Percentiles rank a stretch among this genome's conserved stretches.
Conservation (phyloP, 1,140 invertebrate species). For the Campoletis sonorensis region DNA sequence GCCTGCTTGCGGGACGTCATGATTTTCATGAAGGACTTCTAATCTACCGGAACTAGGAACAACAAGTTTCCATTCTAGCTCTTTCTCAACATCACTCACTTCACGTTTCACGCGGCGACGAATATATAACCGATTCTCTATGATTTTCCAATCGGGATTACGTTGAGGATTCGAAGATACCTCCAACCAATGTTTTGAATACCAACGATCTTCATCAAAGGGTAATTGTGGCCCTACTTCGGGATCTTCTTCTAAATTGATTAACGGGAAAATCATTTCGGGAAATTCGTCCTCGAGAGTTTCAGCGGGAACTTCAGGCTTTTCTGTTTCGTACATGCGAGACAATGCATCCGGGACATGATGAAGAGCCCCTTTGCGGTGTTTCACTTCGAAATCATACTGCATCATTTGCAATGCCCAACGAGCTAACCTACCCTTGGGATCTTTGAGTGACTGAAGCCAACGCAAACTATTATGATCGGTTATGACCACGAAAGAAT, state of each 20-base stretch:
- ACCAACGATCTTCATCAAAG: too few species aligned
- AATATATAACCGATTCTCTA: too few species aligned
- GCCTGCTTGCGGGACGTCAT: neutral
- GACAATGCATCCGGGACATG: slow-evolving; percentile 26
- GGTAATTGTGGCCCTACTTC: too few species aligned
- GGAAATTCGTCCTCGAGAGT: neutral
- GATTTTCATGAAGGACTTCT: neutral
- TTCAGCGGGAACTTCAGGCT: too few species aligned
- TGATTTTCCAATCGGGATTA: too few species aligned
- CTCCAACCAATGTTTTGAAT: too few species aligned
- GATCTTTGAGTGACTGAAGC: neutral
- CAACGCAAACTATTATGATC: slow-evolving; percentile 12
- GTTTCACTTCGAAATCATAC: slow-evolving; percentile 11
- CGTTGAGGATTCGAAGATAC: too few species aligned
- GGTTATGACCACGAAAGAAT: neutral
- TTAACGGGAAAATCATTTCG: neutral
- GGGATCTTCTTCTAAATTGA: too few species aligned
- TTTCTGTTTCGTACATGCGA: neutral
- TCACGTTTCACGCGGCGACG: too few species aligned
- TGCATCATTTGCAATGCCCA: neutral
- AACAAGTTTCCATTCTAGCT: slow-evolving; percentile 54
- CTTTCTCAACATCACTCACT: too few species aligned
- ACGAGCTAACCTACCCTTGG: neutral
- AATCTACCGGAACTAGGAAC: too few species aligned
- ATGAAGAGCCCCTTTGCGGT: slow-evolving; percentile 15